Evolutionary conservation across 2,797 vertebrate genomes (phyloP).

Genomic region (Lateolabrax maculatus): DNA sequence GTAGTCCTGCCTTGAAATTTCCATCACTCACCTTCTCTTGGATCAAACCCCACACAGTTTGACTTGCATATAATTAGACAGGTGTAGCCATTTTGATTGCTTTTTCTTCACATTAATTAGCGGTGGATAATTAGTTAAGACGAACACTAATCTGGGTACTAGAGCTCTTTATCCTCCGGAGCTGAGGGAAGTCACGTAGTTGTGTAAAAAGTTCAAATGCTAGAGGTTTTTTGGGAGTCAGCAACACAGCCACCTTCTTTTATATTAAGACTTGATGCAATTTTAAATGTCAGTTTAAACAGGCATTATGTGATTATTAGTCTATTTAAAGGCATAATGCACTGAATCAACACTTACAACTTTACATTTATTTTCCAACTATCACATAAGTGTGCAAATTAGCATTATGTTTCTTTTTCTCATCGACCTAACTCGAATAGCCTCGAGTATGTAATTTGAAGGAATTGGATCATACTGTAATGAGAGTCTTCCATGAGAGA

Average conservation of each 20-base stretch:
- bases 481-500: conserved; percentile 33
- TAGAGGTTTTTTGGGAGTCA: conserved; percentile 29
- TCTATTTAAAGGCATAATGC: conserved; percentile 4
- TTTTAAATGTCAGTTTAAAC: conserved; percentile 37
- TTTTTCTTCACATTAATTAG: conserved; percentile 80
- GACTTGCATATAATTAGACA: conserved; percentile 84
- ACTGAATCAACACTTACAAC: neutral
- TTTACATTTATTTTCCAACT: neutral
- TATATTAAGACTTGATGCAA: neutral
- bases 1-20: conserved; percentile 72
- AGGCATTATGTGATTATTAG: neutral
- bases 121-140: conserved; percentile 76
- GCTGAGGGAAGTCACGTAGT: conserved; percentile 41
- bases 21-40: conserved; percentile 78
- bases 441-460: conserved; percentile 24
- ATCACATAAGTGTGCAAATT: neutral
- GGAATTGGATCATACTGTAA: conserved; percentile 29
- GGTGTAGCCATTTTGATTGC: conserved; percentile 81
- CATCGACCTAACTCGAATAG: too few species aligned
- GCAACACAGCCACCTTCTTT: neutral
- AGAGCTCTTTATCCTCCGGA: conserved; percentile 56
- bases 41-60: conserved; percentile 65
- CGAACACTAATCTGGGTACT: conserved; percentile 51
- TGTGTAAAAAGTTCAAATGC: conserved; percentile 49
- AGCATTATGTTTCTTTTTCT: neutral